A percentile compares a stretch with the other conserved stretches of the same genome.
These are phyloP conservation scores for Lithodes maja DNA, from an alignment of 2,888 invertebrate species.

Conservation along the genomic window DNA sequence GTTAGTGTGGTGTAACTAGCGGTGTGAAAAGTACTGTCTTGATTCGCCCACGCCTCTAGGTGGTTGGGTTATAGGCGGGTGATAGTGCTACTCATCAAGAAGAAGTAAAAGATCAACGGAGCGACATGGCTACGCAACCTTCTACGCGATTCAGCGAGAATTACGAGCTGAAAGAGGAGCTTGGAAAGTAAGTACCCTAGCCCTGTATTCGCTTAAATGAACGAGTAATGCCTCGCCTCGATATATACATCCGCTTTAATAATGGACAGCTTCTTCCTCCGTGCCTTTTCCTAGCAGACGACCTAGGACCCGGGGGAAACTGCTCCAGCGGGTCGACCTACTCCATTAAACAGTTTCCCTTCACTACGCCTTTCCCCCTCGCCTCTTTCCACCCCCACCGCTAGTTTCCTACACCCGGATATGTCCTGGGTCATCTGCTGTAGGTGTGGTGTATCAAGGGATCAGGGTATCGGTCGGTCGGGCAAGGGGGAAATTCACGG, in stretches of 20 bases:
- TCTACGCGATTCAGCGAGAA: slow-evolving; percentile 99
- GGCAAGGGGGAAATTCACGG: too few relatives aligned
- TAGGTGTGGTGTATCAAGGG: too few relatives aligned
- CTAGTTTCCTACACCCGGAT: too few relatives aligned
- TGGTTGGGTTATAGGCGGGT: slow-evolving; percentile 45
- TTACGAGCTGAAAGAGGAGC: slow-evolving; percentile 99
- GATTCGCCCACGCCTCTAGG: slow-evolving; percentile 51
- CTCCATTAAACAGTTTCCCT: background rate
- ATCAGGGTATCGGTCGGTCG: too few relatives aligned
- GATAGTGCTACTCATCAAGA: slow-evolving; percentile 49
- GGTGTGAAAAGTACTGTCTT: slow-evolving; percentile 42
- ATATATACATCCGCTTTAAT: background rate
- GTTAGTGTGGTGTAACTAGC: slow-evolving; percentile 60
- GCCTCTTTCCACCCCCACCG: too few relatives aligned
- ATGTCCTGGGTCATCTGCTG: too few relatives aligned
- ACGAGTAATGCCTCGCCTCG: background rate
- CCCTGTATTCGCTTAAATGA: background rate
- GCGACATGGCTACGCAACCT: slow-evolving; percentile 74
- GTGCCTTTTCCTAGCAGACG: slow-evolving; percentile 5
- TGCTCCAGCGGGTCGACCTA: too few relatives aligned
- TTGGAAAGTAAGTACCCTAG: slow-evolving; percentile 91
- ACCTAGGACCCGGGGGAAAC: background rate
- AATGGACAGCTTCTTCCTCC: background rate
- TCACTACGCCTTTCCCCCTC: too few relatives aligned
- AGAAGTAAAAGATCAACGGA: slow-evolving; percentile 26